These are phyloP conservation scores for Urechis unicinctus DNA, from an alignment of 2,888 invertebrate genomes.

Conservation along the genomic window DNA sequence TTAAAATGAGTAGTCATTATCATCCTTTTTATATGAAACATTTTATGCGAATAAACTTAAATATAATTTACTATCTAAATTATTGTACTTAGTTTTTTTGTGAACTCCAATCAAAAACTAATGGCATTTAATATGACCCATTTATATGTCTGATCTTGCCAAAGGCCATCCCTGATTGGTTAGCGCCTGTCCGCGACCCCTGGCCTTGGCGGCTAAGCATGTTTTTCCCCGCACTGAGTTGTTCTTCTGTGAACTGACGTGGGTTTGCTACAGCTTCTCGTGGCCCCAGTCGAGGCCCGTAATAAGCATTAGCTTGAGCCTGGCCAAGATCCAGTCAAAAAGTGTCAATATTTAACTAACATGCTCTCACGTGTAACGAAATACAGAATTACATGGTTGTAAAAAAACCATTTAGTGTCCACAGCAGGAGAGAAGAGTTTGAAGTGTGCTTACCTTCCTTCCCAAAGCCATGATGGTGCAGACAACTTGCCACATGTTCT, in stretches of 20 bases:
- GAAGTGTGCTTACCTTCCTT: slow-evolving; percentile 75
- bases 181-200: slow-evolving; percentile 18
- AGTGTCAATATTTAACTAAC: no score
- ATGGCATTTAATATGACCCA: no score
- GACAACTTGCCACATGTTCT: slow-evolving; percentile 95
- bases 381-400: not conserved
- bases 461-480: slow-evolving; percentile 85
- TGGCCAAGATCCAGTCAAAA: slow-evolving; percentile 16
- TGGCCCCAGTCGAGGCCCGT: slow-evolving; percentile 83
- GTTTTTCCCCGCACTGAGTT: slow-evolving; percentile 81
- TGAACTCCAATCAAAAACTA: no score
- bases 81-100: no score
- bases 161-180: slow-evolving; percentile 22
- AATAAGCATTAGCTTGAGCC: slow-evolving; percentile 52
- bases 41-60: no score
- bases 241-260: slow-evolving; percentile 83
- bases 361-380: no score
- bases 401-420: no score
- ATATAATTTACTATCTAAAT: no score
- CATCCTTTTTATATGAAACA: no score
- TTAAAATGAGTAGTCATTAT: no score
- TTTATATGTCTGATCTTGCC: slow-evolving; percentile 29
- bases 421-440: no score
- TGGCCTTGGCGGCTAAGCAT: slow-evolving; percentile 80
- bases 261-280: slow-evolving; percentile 93